phyloP scores from a whole-genome alignment of 2,797 vertebrate species.

The Sebastolobus alascanus region DNA sequence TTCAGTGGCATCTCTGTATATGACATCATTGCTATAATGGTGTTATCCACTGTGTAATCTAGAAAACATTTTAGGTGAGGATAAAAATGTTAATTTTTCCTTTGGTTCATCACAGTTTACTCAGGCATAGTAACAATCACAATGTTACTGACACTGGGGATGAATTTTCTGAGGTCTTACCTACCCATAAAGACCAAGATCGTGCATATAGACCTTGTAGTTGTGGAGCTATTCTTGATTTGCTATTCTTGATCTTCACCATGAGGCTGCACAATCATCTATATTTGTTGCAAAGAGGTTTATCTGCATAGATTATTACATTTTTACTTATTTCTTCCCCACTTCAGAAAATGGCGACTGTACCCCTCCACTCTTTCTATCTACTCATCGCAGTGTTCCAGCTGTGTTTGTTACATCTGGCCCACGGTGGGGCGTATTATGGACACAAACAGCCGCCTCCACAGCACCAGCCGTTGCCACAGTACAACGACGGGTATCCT shows the following conservation, averaged over 20 bases:
- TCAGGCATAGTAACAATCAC: no score
- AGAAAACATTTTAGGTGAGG: no score
- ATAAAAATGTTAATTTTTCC: no score
- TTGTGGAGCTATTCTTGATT: no score
- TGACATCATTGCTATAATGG: no score
- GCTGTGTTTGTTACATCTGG: conserved; percentile 79
- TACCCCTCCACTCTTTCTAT: conserved; percentile 69
- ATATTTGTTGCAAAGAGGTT: background rate
- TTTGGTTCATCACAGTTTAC: no score
- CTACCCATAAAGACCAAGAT: no score
- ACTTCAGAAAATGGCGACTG: conserved; percentile 83
- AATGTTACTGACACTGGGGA: no score
- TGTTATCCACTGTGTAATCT: fast-evolving
- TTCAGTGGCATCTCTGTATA: no score
- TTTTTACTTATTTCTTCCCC: conserved; percentile 4
- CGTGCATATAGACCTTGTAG: no score
- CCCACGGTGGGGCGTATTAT: conserved; percentile 91
- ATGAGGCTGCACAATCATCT: background rate
- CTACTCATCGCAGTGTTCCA: conserved; percentile 83
- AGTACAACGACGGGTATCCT: conserved; percentile 90
- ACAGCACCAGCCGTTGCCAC: conserved; percentile 91
- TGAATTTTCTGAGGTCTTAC: no score
- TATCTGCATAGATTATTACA: background rate
- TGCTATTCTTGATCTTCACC: no score
- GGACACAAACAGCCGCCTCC: conserved; percentile 91